Base-by-base conservation (phyloP, 2,797 vertebrate genomes). In the Micrastur ruficollis region DNA sequence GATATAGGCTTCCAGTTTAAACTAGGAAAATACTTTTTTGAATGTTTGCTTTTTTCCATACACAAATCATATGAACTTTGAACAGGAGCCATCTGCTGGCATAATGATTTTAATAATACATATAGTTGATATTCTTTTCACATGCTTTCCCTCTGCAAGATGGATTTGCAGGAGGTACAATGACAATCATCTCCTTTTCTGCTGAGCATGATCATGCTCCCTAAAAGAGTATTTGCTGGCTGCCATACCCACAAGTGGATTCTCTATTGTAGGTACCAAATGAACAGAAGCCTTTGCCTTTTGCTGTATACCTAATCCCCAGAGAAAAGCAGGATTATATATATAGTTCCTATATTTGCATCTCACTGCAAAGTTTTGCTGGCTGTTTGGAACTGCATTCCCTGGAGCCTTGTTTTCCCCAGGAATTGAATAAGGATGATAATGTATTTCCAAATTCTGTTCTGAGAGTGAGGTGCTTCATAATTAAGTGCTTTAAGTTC, bases 31-130 rank as follows among this genome's bases (percentile, higher is more conserved):
- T 73, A 49, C 5, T 36, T 93, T 90, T 82, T 76, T 83, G 31
- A 34, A 42, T 55, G 20, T 80, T 89, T 95, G 58, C 12, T 8
- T 40, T 58, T 85, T 81, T 34, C 34, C 20, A 2, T 58, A 46
- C 3, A 18, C 56, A 84, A 94, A 42, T 94, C 52, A 47, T 29
- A 25, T 32, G 10, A 59, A 19, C 73, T 92, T 79, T 81, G 31
- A 97, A 83, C 72, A 95, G 80, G 63, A 97, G 31, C 65, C 87
- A 83, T 96, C 86, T 95, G 84, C 80, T 90, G 83, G 47, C n/a
- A 63, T 93, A 81, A 82, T 79, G 31, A 31, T 93, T 97, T 95
- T 84, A 93, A 58, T 93, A 85, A 92, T 81, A 71, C 11, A 23
- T 86, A 27, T 86, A 65, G 61, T 96, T 97, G 38, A 82, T 92